phyloP scores from a whole-genome alignment of 2,888 invertebrate genomes.

The Anoplius nigerrimus region DNA sequence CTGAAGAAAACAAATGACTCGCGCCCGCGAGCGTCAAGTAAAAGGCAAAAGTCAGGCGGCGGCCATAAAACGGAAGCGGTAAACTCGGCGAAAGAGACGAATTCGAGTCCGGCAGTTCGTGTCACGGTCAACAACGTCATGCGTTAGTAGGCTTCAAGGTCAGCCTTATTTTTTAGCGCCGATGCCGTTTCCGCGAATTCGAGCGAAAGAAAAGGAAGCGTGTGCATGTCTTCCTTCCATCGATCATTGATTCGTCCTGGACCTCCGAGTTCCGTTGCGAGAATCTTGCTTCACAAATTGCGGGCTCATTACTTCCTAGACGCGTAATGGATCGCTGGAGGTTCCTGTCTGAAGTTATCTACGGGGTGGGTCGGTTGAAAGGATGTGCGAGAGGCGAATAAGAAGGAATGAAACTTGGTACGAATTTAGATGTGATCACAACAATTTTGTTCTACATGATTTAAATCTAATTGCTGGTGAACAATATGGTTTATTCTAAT shows the following conservation, averaged over 20 bases:
- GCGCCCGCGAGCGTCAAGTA: too few relatives aligned
- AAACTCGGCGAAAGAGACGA: neutral
- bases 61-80: too few relatives aligned
- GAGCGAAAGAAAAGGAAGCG: slow-evolving; percentile 15
- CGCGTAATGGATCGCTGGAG: slow-evolving; percentile 7
- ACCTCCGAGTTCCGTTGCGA: too few relatives aligned
- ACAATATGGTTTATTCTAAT: too few relatives aligned
- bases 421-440: too few relatives aligned
- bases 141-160: slow-evolving; percentile 14
- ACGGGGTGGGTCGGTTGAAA: neutral
- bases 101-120: slow-evolving; percentile 11
- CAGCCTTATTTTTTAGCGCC: slow-evolving; percentile 16
- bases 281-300: slow-evolving; percentile 6
- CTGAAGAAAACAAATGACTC: too few relatives aligned
- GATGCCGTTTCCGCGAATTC: slow-evolving; percentile 21
- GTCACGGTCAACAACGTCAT: slow-evolving; percentile 18
- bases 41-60: too few relatives aligned
- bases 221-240: neutral
- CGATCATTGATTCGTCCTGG: too few relatives aligned
- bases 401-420: too few relatives aligned
- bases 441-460: too few relatives aligned
- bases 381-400: too few relatives aligned
- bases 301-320: slow-evolving; percentile 36
- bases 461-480: too few relatives aligned
- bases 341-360: neutral